Evolutionary conservation across 1,140 invertebrate genomes (phyloP), one percentile per base, ranked within the genome.

Genomic region (Battus philenor): DNA sequence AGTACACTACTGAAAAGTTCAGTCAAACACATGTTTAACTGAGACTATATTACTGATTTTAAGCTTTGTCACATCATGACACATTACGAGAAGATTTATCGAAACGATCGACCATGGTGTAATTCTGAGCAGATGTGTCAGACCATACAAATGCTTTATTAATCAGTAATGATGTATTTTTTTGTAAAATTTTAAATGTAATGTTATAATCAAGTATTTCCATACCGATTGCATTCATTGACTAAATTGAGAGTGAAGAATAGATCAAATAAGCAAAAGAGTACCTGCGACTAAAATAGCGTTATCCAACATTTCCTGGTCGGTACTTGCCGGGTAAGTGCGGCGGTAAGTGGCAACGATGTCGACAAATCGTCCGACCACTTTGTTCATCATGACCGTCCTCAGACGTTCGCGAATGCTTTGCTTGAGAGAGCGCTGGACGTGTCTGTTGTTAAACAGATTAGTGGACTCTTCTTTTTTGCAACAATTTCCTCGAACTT

Each of bases 381-480:
- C 9, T 32, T 77, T 62, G 41, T 60, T 55, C 18, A 77, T 39
- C 76, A 83, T 74, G 3, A 68, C 53, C 9, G 13, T 30, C 4
- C 49, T 48, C 9, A 83, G 59, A 11, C 79, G 72, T 17, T 69
- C 57, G 16, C 79, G 64, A 3, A 83, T 51, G 1, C 47, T 50
- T 18, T 71, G 50, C 43, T 76, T 81, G 18, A 81, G 38, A 4
- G 49, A 22, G 7, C 67, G 61, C 30, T 51, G 39, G 8, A 51
- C 16, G 15, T 17, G 15, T 3, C 16, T 26, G 12, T 27, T 6
- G 6, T 22, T 10, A 36, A 72, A 65, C 11, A 43, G 31, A 3
- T 31, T 27, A 2, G 18, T 24, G 13, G 56, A 13, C 2, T 34
- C 26, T 9, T 22, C 9, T 1, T 18, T 16, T 3, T 22, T 12